Base-by-base conservation (phyloP, 2,113 vertebrate genomes). In the Oophaga pumilio region DNA sequence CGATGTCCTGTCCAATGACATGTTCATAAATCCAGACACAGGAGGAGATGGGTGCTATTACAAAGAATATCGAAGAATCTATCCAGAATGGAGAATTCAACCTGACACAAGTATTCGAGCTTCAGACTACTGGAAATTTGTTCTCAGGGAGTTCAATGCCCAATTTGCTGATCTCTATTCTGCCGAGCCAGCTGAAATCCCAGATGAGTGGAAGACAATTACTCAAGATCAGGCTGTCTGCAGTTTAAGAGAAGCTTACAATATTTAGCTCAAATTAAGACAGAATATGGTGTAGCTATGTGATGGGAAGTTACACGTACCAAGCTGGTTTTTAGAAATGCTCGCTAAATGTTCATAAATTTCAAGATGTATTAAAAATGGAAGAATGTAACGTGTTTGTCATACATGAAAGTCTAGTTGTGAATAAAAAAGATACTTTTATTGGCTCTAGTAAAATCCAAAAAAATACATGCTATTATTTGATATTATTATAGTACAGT, bases 71-170 rank as follows among this genome's bases (percentile, higher is more conserved):
- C n/a, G 62, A 66, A 66, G 1, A 66, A 66, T 66, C 24, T 66
- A 24, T n/a, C 62, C 62, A 24, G 62, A 66, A 22, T 66, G 62
- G 62, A 66, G 24, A 24, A 66, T 66, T 66, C 62, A 66, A 66
- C 22, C 62, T 24, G 62, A 66, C 62, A 22, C 20, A 66, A 66
- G 62, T 11, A 66, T 66, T 43, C 62, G n/a, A 66, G 92, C 93
- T 28, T 92, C 89, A 14, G 52, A 85, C n/a, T 85, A 88, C 43
- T 89, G 86, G 89, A 88, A 88, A 13, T 88, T 89, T 94, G 89
- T 91, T 92, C 85, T 95, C 91, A 94, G 89, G 90, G 85, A 69
- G 13, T 89, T 88, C 13, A 88, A 82, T 69, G 0, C 53, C 11
- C 18, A 49, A 1, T 82, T 89, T 85, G 86, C 89, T 26, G 10